phyloP scores from a whole-genome alignment of 2,113 vertebrate genomes.

The Channa maculata region DNA sequence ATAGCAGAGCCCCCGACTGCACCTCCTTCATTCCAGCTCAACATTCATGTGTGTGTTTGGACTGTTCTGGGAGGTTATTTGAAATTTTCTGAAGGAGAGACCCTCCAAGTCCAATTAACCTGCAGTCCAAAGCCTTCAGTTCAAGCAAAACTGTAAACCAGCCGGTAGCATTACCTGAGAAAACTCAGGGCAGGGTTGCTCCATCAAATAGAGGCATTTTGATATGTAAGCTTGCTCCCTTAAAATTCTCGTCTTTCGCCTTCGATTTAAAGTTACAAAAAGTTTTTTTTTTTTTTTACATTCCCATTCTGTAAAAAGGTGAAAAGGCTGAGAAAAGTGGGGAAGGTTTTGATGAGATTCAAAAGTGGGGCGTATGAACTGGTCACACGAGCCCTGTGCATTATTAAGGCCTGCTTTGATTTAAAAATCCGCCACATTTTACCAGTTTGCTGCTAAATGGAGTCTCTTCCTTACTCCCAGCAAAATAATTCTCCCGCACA shows the following conservation, averaged over 20 bases:
- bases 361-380: neutral
- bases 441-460: neutral
- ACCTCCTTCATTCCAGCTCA: conserved; percentile 36
- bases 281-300: conserved; percentile 12
- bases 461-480: neutral
- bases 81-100: conserved; percentile 12
- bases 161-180: neutral
- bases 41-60: conserved; percentile 35
- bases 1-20: conserved; percentile 60
- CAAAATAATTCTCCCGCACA: neutral
- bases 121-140: conserved; percentile 35
- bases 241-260: neutral
- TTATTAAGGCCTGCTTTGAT: conserved; percentile 15
- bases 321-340: conserved; percentile 5
- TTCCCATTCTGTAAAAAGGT: neutral
- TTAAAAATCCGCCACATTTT: conserved; percentile 11
- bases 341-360: conserved; percentile 11
- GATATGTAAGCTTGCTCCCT: neutral
- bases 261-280: conserved; percentile 20
- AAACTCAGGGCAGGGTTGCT: conserved; percentile 18
- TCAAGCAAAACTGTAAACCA: conserved; percentile 11
- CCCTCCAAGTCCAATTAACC: conserved; percentile 56
- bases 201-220: conserved; percentile 13
- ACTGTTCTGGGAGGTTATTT: conserved; percentile 43
- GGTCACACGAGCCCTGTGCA: conserved; percentile 7